phyloP scores from a whole-genome alignment of 2,888 invertebrate species.

The Rhyacophila evoluta region DNA sequence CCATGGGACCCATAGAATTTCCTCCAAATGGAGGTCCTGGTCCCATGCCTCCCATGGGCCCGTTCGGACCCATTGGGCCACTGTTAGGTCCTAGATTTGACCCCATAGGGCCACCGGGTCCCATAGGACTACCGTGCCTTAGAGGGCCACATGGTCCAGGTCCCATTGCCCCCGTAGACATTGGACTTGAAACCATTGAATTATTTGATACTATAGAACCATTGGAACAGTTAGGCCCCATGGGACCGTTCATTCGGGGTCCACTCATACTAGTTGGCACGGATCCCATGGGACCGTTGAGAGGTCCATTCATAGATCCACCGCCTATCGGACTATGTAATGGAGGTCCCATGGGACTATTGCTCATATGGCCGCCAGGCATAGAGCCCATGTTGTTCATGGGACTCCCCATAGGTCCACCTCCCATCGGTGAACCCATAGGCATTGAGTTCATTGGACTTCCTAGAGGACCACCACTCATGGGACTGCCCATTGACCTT shows the following conservation, averaged over 20 bases:
- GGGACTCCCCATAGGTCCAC: conserved; percentile 80
- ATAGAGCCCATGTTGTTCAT: conserved; percentile 76
- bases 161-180: conserved; percentile 68
- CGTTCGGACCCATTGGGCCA: conserved; percentile 65
- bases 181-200: conserved; percentile 70
- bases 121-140: conserved; percentile 71
- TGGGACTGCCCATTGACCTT: conserved; percentile 79
- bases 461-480: conserved; percentile 70
- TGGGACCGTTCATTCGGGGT: conserved; percentile 70
- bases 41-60: conserved; percentile 70
- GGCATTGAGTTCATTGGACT: conserved; percentile 80
- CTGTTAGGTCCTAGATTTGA: conserved; percentile 59
- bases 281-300: conserved; percentile 72
- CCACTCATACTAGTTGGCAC: conserved; percentile 73
- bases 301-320: conserved; percentile 70
- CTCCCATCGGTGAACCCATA: conserved; percentile 78
- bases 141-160: conserved; percentile 70
- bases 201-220: conserved; percentile 71
- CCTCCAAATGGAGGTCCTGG: conserved; percentile 63
- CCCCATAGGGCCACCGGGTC: conserved; percentile 56
- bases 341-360: conserved; percentile 81
- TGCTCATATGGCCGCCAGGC: conserved; percentile 74
- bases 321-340: conserved; percentile 79
- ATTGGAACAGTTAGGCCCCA: conserved; percentile 71
- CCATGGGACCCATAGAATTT: conserved; percentile 57